Evolutionary conservation across 2,113 vertebrate species (phyloP), one percentile per base, ranked within the genome.

Genomic region (Scytalopus superciliaris): DNA sequence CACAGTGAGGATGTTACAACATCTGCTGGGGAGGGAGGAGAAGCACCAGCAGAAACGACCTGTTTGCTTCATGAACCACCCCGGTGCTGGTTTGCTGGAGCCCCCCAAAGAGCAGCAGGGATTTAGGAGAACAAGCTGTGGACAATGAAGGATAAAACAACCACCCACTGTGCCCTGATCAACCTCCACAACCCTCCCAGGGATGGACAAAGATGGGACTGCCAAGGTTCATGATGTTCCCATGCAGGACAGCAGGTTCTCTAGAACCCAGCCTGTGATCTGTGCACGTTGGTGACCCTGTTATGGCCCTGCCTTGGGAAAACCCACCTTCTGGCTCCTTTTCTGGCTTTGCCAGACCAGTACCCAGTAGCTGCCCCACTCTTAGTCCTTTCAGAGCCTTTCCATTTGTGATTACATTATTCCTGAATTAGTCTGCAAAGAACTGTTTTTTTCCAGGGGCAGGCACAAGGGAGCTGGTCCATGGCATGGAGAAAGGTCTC

Each of bases 381-480:
- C 23, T 44, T 5, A 49, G 31, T 42, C 30, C 35, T 67, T 76
- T n/a, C 17, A 35, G 23, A 68, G 33, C 23, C 23, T 68, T 35
- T 68, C 19, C 6, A 22, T 7, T 8, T 85, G 22, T 52, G 25
- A 21, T 27, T 27, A 42, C 40, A 21, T 39, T 39, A 74, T 9
- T 33, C 16, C 63, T 47, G 33, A 12, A 5, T 35, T 31, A 52
- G 33, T 5, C 47, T 52, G 49, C 49, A 50, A 62, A 33, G 59
- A 73, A 73, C 16, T 45, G 45, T n/a, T 42, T 42, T 42, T 42
- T 42, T 42, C 40, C 40, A 30, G 24, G n/a, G n/a, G n/a, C n/a
- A n/a, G n/a, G n/a, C n/a, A n/a, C n/a, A n/a, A n/a, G n/a, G n/a
- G 45, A 49, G 17, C 47, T 62, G 1, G 0, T 24, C 18, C 10